A percentile compares a stretch with the other conserved stretches of the same genome.
These are phyloP conservation scores for Smittia sp. DNA, from an alignment of 2,888 invertebrate genomes.

Conservation along the genomic window DNA sequence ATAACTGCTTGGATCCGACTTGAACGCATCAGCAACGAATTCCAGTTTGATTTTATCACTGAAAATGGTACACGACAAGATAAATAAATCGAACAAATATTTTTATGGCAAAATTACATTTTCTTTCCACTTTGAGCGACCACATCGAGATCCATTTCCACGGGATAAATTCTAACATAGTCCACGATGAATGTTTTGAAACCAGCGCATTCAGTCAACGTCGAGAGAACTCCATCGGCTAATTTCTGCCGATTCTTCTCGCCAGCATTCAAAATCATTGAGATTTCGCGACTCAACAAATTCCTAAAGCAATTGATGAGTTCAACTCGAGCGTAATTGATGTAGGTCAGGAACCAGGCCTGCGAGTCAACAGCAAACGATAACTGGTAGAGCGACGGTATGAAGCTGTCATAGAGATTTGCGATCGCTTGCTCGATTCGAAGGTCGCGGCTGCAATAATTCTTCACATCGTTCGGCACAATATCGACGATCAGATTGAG, in stretches of 20 bases:
- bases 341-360: slow-evolving; percentile 48
- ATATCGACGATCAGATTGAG: slow-evolving; percentile 67
- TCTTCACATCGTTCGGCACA: slow-evolving; percentile 58
- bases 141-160: slow-evolving; percentile 65
- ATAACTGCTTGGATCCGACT: background rate
- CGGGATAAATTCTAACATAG: slow-evolving; percentile 65
- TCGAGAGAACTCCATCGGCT: slow-evolving; percentile 53
- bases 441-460: slow-evolving; percentile 56
- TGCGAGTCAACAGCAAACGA: slow-evolving; percentile 53
- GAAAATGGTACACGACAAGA: background rate
- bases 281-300: slow-evolving; percentile 51
- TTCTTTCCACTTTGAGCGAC: slow-evolving; percentile 62
- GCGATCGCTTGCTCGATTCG: slow-evolving; percentile 64
- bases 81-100: slow-evolving; percentile 19
- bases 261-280: slow-evolving; percentile 47
- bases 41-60: slow-evolving; percentile 46
- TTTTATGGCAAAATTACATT: slow-evolving; percentile 57
- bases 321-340: slow-evolving; percentile 53
- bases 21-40: slow-evolving; percentile 44
- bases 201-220: slow-evolving; percentile 56
- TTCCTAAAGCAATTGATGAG: slow-evolving; percentile 53
- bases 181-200: slow-evolving; percentile 64
- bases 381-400: slow-evolving; percentile 67
- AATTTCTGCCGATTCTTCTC: slow-evolving; percentile 47
- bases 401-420: slow-evolving; percentile 70